Evolutionary conservation across 2,888 invertebrate genomes (phyloP).

Genomic region (Pseudeuparius sepicola): DNA sequence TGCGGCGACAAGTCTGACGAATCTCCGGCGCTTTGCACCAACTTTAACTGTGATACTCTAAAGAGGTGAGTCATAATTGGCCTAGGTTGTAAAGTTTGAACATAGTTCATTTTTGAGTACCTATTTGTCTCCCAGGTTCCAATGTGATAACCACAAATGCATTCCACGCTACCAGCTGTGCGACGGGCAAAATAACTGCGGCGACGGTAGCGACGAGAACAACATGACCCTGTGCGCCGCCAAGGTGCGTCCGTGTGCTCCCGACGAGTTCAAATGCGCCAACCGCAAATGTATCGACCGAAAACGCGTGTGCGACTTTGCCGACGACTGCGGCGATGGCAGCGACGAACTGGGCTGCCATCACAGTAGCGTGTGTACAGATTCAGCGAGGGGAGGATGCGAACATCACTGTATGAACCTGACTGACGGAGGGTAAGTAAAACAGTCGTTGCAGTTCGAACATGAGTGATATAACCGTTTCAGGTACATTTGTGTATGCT

Average conservation of each 20-base stretch:
- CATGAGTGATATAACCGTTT: no score
- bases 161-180: slow-evolving; percentile 81
- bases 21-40: slow-evolving; percentile 64
- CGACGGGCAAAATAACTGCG: slow-evolving; percentile 87
- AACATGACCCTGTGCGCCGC: slow-evolving; percentile 81
- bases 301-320: slow-evolving; percentile 73
- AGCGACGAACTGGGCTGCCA: slow-evolving; percentile 89
- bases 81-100: no score
- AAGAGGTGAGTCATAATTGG: slow-evolving; percentile 37
- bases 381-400: slow-evolving; percentile 66
- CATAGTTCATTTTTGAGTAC: not conserved
- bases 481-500: slow-evolving; percentile 90
- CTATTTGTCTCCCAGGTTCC: slow-evolving; percentile 51
- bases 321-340: slow-evolving; percentile 83
- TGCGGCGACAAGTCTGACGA: slow-evolving; percentile 91
- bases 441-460: no score
- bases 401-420: slow-evolving; percentile 86
- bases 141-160: slow-evolving; percentile 82
- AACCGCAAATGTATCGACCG: slow-evolving; percentile 77
- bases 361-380: slow-evolving; percentile 51
- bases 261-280: slow-evolving; percentile 78
- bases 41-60: slow-evolving; percentile 76
- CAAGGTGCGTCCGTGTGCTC: slow-evolving; percentile 67
- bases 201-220: slow-evolving; percentile 92
- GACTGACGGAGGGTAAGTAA: slow-evolving; percentile 64